Percentiles rank a stretch among this genome's conserved stretches.
Conservation (phyloP, 1,140 invertebrate species). For the Planococcus citri region DNA sequence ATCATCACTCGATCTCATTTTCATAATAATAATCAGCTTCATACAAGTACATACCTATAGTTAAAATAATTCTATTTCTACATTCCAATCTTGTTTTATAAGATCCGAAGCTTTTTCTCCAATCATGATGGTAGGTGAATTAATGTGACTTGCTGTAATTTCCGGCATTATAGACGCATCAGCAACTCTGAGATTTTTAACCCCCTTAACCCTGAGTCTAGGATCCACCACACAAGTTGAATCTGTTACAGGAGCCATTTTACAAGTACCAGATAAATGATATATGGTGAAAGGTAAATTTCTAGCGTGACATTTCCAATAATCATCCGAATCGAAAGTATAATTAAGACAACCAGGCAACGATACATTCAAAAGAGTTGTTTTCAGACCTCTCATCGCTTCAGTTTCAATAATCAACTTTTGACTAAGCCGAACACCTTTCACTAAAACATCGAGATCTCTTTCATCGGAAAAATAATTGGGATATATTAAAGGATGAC, state of each 20-base stretch:
- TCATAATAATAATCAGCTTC: too few species aligned
- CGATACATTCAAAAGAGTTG: constrained; percentile 35
- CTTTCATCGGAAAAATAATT: constrained; percentile 59
- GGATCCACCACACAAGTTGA: constrained; percentile 37
- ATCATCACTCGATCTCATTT: too few species aligned
- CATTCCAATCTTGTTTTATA: constrained; percentile 32
- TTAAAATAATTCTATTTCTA: not conserved
- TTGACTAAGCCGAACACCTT: constrained; percentile 55
- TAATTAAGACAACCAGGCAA: constrained; percentile 36
- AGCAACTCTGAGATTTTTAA: too few species aligned
- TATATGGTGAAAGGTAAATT: constrained; percentile 52
- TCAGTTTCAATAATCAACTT: constrained; percentile 46
- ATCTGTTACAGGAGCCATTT: constrained; percentile 37
- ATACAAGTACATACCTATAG: too few species aligned
- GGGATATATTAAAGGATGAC: constrained; percentile 63
- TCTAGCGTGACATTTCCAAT: constrained; percentile 46
- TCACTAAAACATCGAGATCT: constrained; percentile 56
- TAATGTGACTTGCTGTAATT: constrained; percentile 23
- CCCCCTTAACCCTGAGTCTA: constrained; percentile 50
- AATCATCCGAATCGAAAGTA: constrained; percentile 44
- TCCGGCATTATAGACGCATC: constrained; percentile 25
- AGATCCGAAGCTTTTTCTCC: constrained; percentile 25
- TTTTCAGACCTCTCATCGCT: constrained; percentile 48
- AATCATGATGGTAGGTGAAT: constrained; percentile 25
- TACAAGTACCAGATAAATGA: constrained; percentile 51